Evolutionary conservation across 2,888 invertebrate genomes (phyloP), one percentile per base, ranked within the genome.

Genomic region (Diogma glabrata): DNA sequence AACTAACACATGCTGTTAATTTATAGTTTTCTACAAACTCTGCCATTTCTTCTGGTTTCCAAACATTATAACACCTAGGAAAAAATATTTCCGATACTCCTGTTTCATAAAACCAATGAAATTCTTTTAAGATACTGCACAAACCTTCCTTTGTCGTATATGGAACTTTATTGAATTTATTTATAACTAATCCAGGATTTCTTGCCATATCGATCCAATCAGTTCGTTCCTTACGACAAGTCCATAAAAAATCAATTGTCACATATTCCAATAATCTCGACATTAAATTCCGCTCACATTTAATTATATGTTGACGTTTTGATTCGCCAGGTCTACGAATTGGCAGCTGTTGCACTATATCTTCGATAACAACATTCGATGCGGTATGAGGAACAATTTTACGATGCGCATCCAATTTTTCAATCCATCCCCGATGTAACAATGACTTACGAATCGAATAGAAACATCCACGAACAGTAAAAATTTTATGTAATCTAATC

Each of bases 61-160:
- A 81, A 57, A 91, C 79, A 68, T 84, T 81, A 70, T 89, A 92
- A 65, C 90, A 91, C 26, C 93, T 78, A 1, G 93, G 93, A 66
- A 89, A 93, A 57, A 83, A 82, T 7, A 87, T 82, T 56, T 83
- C 74, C 0, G 90, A 82, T 24, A 88, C 79, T 8, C 85, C 87
- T 8, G 84, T 82, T 59, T 90, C 88, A 47, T 82, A 84, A 64
- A 83, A 84, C 88, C 90, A 90, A 64, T 90, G 84, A 72, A 87
- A 82, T 64, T 90, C 87, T 48, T 83, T 82, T 33, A 91, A 69
- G 53, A 84, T 81, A 19, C 79, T 73, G 57, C 87, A 87, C 26
- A 91, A 68, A 3, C 90, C 90, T 67, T 92, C 92, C 76, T 95
- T 95, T 0, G 93, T 91, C 1, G 94, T 93, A 64, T 94, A 94